Base-by-base conservation (phyloP, 2,113 vertebrate genomes). In the Apaloderma vittatum region DNA sequence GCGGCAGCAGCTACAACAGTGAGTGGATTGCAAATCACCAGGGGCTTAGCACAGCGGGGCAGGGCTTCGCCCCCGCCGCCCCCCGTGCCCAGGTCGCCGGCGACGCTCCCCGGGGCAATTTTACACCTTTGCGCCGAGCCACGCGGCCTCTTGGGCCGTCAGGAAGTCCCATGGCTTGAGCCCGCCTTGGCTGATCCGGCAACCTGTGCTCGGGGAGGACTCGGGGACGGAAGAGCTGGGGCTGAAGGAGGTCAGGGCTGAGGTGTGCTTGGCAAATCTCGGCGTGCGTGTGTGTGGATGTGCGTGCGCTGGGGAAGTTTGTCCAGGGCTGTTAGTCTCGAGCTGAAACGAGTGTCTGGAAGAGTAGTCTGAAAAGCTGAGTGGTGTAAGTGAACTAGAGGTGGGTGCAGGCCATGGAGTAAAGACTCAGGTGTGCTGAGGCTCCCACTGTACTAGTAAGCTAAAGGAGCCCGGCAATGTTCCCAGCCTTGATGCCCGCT, bases 1-100 rank as follows among this genome's bases (percentile, higher is more conserved):
- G 97, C 97, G 96, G 96, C 95, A 94, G 97, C 97, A 97, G 96
- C 97, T 97, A 96, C 96, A 97, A 97, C 97, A 97, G 97, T 97
- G 97, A 97, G 97, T 97, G 96, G 96, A 97, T 72, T 95, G 96
- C 95, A 96, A 94, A 91, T 95, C 95, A 93, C 91, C 96, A 97
- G 96, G 97, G 95, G 95, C 66, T 85, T 63, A 96, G 89, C 93
- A 86, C 94, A 55, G 93, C 10, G 96, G 94, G 96, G 74, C 94
- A 81, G 78, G 6, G 27, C 70, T 75, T 65, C 88, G 67, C 36
- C 88, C 93, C 55, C 63, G 4, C 46, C 6, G 57, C 87, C 83
- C 65, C 80, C 11, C 30, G 36, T 1, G 73, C 92, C 75, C 74
- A 72, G 95, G 90, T 90, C 87, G 86, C 95, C 80, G 13, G 55